phyloP scores from a whole-genome alignment of 2,888 invertebrate species.

The Philonicus albiceps region DNA sequence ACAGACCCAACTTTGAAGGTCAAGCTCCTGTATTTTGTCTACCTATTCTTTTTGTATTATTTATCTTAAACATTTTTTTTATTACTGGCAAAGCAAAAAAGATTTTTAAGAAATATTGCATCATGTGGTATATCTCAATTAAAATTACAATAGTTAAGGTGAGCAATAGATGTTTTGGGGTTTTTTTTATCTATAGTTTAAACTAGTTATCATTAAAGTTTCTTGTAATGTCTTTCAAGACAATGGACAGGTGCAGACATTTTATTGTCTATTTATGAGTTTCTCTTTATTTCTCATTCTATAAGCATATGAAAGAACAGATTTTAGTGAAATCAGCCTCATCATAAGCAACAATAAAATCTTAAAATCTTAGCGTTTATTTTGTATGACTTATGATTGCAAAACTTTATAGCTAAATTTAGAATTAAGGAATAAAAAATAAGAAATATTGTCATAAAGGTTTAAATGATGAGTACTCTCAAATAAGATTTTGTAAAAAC shows the following conservation, averaged over 20 bases:
- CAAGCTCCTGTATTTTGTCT: background rate
- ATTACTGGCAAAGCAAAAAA: background rate
- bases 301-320: background rate
- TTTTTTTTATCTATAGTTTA: background rate
- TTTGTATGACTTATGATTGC: background rate
- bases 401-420: background rate
- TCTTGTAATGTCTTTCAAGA: background rate
- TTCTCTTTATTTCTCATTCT: background rate
- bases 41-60: background rate
- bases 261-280: background rate
- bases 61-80: background rate
- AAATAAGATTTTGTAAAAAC: background rate
- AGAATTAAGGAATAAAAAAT: background rate
- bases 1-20: background rate
- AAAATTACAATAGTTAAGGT: background rate
- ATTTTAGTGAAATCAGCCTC: background rate
- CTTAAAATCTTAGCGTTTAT: background rate
- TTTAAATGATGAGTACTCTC: background rate
- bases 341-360: background rate
- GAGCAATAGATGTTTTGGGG: background rate
- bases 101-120: background rate
- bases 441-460: background rate
- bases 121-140: background rate
- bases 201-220: background rate
- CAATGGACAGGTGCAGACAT: background rate